Percentiles rank a stretch among this genome's conserved stretches.
These are phyloP conservation scores for Montipora capricornis DNA, from an alignment of 64 coral and sea anemone genomes.

Conservation along the genomic window DNA sequence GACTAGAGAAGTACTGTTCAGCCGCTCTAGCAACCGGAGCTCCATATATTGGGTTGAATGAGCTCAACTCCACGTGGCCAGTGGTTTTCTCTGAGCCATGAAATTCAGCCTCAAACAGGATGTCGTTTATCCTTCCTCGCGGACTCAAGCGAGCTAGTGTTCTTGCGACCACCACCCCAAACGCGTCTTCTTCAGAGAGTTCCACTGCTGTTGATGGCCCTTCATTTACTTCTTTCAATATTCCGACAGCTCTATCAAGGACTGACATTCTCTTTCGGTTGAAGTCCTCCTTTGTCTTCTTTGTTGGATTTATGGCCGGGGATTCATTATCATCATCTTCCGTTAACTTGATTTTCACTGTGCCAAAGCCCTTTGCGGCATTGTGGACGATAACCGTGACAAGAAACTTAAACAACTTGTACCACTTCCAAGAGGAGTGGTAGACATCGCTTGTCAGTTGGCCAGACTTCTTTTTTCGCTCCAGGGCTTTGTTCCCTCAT, in stretches of 20 bases:
- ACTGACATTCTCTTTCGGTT: not conserved
- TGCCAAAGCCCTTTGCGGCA: not conserved
- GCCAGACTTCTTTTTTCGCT: conserved; percentile 11
- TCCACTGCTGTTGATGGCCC: not conserved
- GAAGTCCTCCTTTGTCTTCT: conserved; percentile 18
- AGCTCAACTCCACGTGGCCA: not conserved
- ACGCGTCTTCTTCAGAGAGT: not conserved
- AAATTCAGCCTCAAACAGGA: conserved; percentile 55
- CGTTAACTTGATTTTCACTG: not conserved
- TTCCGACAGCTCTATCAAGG: conserved; percentile 34
- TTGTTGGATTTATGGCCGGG: not conserved
- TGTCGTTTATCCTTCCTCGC: conserved; percentile 16
- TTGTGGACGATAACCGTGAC: not conserved
- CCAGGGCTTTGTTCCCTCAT: not conserved
- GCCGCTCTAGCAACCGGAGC: not conserved
- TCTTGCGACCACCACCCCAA: not conserved
- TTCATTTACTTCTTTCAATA: conserved; percentile 33
- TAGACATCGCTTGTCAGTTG: not conserved
- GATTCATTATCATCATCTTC: conserved; percentile 1
- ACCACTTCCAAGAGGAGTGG: conserved; percentile 16
- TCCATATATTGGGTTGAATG: conserved; percentile 42
- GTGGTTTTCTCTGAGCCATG: conserved; percentile 35
- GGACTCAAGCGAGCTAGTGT: conserved; percentile 6
- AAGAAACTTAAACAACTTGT: not conserved
- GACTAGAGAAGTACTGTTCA: not conserved